These are phyloP conservation scores for Eupithecia insigniata DNA, from an alignment of 2,888 invertebrate species.

Conservation along the genomic window DNA sequence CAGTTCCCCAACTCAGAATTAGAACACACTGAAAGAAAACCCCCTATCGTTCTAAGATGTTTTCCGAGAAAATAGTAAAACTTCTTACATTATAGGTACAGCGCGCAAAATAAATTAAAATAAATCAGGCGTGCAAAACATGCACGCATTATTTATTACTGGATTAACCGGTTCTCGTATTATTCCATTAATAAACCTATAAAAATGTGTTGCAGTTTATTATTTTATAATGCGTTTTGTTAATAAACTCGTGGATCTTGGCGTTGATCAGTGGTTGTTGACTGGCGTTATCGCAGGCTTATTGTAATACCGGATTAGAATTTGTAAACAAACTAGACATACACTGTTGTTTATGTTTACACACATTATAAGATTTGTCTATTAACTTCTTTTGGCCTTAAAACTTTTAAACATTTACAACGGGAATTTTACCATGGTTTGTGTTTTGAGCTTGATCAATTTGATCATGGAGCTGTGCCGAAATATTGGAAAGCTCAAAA, in stretches of 20 bases:
- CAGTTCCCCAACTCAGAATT: too few relatives aligned
- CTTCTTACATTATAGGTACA: background rate
- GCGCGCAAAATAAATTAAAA: background rate
- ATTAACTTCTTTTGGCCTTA: background rate
- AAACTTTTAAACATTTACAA: too few relatives aligned
- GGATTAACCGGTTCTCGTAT: conserved; percentile 10
- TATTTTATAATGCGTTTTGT: conserved; percentile 19
- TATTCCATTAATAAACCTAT: conserved; percentile 14
- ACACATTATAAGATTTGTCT: background rate
- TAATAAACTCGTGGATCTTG: conserved; percentile 21
- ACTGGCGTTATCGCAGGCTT: conserved; percentile 15
- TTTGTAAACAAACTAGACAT: conserved; percentile 29
- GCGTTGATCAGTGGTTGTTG: conserved; percentile 26
- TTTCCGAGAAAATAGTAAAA: too few relatives aligned
- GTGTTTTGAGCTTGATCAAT: too few relatives aligned
- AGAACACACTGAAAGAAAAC: background rate
- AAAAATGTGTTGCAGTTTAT: conserved; percentile 5
- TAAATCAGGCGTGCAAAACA: conserved; percentile 4
- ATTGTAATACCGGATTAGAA: conserved; percentile 30
- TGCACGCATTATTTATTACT: background rate
- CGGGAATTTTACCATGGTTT: too few relatives aligned
- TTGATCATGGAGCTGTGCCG: too few relatives aligned
- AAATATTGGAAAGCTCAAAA: too few relatives aligned
- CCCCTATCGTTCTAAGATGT: background rate
- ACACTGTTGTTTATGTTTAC: conserved; percentile 12